phyloP scores from a whole-genome alignment of 2,888 invertebrate species.

The Eurytoma adleriae region DNA sequence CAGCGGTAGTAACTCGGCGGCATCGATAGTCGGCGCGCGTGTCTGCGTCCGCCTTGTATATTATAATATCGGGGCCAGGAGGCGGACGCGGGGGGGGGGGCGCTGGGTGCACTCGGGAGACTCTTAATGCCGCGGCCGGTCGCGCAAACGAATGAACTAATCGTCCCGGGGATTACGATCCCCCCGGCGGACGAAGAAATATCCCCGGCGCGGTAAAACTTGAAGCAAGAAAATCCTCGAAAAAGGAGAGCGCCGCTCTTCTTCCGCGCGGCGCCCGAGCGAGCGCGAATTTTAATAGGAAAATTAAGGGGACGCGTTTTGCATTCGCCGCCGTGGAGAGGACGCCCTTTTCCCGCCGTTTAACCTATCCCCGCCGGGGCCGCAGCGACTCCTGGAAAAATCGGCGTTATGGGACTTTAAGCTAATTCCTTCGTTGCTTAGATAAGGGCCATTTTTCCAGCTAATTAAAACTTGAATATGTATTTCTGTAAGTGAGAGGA shows the following conservation, averaged over 20 bases:
- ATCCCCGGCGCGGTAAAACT: constrained; percentile 33
- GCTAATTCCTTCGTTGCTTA: constrained; percentile 50
- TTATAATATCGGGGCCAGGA: constrained; percentile 5
- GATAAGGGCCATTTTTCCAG: constrained; percentile 53
- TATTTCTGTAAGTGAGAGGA: constrained; percentile 22
- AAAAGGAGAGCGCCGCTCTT: constrained; percentile 3
- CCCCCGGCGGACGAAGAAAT: constrained; percentile 22
- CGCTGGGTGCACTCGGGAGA: constrained; percentile 6
- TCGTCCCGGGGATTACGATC: constrained; percentile 49
- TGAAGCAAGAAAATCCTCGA: constrained; percentile 27
- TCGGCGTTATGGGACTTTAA: constrained; percentile 58
- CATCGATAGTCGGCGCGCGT: constrained; percentile 33
- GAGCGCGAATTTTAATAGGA: constrained; percentile 57
- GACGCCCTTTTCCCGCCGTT: background rate
- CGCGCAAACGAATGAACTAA: constrained; percentile 48
- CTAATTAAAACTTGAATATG: constrained; percentile 57
- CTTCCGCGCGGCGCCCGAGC: background rate
- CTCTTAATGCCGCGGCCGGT: constrained; percentile 42
- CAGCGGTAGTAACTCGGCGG: background rate
- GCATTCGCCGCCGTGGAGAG: constrained; percentile 29
- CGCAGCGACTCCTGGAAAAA: constrained; percentile 24
- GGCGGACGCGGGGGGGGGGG: background rate
- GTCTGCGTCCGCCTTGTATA: background rate
- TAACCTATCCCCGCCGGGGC: background rate
- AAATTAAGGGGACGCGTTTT: constrained; percentile 55